phyloP scores from a whole-genome alignment of 2,888 invertebrate species.

The Camptogramma bilineatum region DNA sequence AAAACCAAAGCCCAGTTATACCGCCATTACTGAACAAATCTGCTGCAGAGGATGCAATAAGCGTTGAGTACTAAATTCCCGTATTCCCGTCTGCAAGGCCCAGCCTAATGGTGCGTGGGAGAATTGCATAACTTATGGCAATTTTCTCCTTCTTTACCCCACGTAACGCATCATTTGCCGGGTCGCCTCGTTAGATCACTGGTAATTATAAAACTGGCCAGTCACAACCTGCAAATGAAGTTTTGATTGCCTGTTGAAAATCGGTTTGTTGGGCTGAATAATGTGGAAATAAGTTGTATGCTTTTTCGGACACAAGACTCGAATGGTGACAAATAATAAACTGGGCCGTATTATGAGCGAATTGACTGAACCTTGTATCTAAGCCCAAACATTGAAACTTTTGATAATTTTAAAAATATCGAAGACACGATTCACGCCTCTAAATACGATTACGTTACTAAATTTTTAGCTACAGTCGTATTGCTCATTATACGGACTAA shows the following conservation, averaged over 20 bases:
- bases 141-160: constrained; percentile 72
- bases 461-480: too few relatives aligned
- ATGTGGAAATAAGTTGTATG: constrained; percentile 19
- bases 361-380: too few relatives aligned
- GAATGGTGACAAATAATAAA: not conserved
- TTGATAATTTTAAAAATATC: too few relatives aligned
- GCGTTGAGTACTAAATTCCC: constrained; percentile 67
- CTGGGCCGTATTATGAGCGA: too few relatives aligned
- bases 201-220: constrained; percentile 65
- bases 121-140: constrained; percentile 80
- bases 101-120: constrained; percentile 74
- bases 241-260: constrained; percentile 48
- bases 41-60: constrained; percentile 67
- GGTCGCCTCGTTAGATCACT: constrained; percentile 62
- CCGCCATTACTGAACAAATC: constrained; percentile 51
- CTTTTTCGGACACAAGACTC: not conserved
- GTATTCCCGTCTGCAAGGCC: constrained; percentile 50
- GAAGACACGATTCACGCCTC: too few relatives aligned
- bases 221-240: constrained; percentile 58
- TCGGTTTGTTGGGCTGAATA: constrained; percentile 14
- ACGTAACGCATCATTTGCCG: constrained; percentile 72
- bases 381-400: too few relatives aligned
- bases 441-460: too few relatives aligned
- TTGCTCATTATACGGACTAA: too few relatives aligned
- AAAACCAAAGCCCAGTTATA: constrained; percentile 25